Conservation (phyloP, 2,113 vertebrate species). For the Nothoprocta perdicaria region DNA sequence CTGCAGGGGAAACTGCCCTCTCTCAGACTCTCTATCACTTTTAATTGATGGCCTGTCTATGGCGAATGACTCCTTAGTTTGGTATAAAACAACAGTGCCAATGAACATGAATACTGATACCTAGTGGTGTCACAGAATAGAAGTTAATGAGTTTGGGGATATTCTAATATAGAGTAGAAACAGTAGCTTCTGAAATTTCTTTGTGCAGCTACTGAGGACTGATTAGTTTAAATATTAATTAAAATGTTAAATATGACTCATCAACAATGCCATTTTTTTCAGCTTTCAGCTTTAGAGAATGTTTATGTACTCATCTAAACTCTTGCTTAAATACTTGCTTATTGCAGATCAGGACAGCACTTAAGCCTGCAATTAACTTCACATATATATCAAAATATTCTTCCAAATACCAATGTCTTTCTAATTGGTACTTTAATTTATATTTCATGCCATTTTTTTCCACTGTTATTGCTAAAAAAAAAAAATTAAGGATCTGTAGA, state of each 20-base stretch:
- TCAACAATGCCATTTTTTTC: slow-evolving; percentile 33
- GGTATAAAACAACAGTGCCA: slow-evolving; percentile 47
- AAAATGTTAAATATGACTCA: slow-evolving; percentile 45
- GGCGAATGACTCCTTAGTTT: slow-evolving; percentile 36
- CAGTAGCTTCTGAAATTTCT: slow-evolving; percentile 32
- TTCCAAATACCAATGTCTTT: background rate
- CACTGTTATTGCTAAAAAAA: background rate
- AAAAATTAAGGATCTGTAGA: background rate
- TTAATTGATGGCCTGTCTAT: slow-evolving; percentile 39
- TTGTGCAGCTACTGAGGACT: slow-evolving; percentile 31
- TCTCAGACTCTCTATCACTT: slow-evolving; percentile 16
- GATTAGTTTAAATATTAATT: slow-evolving; percentile 60
- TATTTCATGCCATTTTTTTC: background rate
- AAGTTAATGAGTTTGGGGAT: slow-evolving; percentile 37
- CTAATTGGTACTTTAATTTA: background rate
- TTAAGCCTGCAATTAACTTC: background rate
- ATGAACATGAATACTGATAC: slow-evolving; percentile 47
- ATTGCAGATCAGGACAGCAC: background rate
- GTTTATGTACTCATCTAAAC: background rate
- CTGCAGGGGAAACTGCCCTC: slow-evolving; percentile 4
- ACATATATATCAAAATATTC: background rate
- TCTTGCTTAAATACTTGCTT: background rate
- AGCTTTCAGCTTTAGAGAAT: slow-evolving; percentile 13
- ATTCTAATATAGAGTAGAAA: slow-evolving; percentile 23
- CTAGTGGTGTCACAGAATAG: slow-evolving; percentile 12